These are phyloP conservation scores for Syncerus caffer DNA, from an alignment of 2,797 vertebrate genomes.

Conservation along the genomic window DNA sequence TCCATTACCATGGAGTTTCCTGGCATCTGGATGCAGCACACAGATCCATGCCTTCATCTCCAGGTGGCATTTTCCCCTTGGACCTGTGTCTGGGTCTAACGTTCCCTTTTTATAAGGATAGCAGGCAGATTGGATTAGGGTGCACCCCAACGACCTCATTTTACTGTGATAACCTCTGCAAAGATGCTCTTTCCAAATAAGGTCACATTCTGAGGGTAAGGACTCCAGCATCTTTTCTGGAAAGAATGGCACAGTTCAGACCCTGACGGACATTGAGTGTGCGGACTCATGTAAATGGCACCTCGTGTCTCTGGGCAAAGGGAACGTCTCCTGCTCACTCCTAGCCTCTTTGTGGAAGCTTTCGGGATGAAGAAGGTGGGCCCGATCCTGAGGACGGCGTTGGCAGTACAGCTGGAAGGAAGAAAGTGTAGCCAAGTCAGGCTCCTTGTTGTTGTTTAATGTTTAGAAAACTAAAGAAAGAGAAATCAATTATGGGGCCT, in stretches of 20 bases:
- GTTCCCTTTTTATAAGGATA: not conserved
- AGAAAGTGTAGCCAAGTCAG: slow-evolving; percentile 87
- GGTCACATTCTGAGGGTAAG: not conserved
- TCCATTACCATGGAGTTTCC: not conserved
- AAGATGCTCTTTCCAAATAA: not conserved
- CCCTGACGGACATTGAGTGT: not conserved
- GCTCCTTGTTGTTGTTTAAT: slow-evolving; percentile 85
- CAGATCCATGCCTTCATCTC: not conserved
- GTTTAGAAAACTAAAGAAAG: slow-evolving; percentile 91
- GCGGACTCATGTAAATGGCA: not conserved
- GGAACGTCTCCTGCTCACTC: not conserved
- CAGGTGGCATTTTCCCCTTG: accelerated
- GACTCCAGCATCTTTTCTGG: not conserved
- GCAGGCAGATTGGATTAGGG: not conserved
- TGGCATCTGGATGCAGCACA: too few species aligned
- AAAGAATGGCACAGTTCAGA: not conserved
- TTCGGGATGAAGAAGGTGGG: not conserved
- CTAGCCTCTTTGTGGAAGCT: not conserved
- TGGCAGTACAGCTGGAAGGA: slow-evolving; percentile 43
- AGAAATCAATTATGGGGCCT: slow-evolving; percentile 98
- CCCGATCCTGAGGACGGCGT: not conserved
- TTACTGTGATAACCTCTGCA: not conserved
- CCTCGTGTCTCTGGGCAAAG: not conserved
- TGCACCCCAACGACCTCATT: not conserved
- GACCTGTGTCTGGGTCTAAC: not conserved